Evolutionary conservation across 2,113 vertebrate species (phyloP).

Genomic region (Mus spicilegus): DNA sequence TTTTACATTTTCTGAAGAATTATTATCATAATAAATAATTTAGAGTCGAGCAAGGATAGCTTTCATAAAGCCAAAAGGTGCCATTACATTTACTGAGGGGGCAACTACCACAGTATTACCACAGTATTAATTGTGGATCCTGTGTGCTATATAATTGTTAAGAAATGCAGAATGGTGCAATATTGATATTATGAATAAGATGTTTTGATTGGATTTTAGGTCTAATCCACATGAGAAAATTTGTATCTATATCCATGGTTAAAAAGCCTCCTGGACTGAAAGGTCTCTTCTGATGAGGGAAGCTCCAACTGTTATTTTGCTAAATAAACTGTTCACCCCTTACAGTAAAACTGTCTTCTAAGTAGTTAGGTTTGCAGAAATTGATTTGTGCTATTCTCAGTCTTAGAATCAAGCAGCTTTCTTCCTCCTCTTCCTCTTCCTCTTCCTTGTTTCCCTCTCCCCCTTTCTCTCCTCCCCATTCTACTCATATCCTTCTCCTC

Average conservation of each 20-base stretch:
- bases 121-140: background rate
- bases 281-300: background rate
- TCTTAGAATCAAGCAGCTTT: background rate
- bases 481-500: no score
- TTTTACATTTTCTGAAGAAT: background rate
- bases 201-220: background rate
- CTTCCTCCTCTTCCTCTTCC: no score
- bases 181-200: background rate
- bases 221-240: background rate
- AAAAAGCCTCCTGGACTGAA: background rate
- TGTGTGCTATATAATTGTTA: background rate
- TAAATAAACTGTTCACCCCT: background rate
- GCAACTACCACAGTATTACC: background rate
- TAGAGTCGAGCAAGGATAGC: background rate
- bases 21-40: background rate
- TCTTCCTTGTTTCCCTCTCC: accelerated
- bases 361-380: background rate
- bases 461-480: no score
- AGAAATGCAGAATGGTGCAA: background rate
- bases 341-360: background rate
- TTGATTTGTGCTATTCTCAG: background rate
- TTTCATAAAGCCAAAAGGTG: background rate
- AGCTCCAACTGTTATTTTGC: background rate
- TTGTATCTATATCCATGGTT: background rate
- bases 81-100: accelerated